Conservation (phyloP, 2,113 vertebrate species). For the Alligator sinensis region DNA sequence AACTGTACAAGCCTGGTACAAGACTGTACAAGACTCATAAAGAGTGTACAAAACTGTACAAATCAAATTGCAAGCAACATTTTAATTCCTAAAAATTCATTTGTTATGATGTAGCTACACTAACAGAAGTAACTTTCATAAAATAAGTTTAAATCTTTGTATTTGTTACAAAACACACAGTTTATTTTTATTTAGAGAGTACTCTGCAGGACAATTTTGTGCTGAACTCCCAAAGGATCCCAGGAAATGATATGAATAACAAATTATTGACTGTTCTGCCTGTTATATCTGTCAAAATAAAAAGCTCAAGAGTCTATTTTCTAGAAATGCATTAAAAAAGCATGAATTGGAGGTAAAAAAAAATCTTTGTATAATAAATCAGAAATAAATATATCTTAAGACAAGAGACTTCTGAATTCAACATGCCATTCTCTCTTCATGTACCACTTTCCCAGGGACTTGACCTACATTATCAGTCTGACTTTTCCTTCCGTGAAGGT, state of each 20-base stretch:
- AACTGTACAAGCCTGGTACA: no score
- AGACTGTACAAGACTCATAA: no score
- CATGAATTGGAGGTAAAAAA: background rate
- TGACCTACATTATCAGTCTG: no score
- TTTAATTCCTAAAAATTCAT: fast-evolving
- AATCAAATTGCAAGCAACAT: background rate
- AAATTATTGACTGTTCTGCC: background rate
- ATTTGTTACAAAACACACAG: background rate
- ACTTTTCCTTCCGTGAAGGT: no score
- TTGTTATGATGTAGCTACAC: background rate
- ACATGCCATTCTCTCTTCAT: background rate
- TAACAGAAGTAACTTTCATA: background rate
- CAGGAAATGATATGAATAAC: background rate
- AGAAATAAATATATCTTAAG: background rate
- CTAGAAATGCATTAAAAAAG: background rate
- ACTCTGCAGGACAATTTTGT: background rate
- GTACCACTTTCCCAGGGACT: background rate
- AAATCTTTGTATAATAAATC: background rate
- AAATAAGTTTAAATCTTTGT: background rate
- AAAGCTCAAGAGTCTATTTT: background rate
- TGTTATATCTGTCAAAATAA: background rate
- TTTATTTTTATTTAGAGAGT: background rate
- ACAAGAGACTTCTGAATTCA: background rate
- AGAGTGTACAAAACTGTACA: no score
- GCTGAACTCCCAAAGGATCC: background rate